Evolutionary conservation across 1,140 invertebrate species (phyloP).

Genomic region (Schlechtendalia chinensis): DNA sequence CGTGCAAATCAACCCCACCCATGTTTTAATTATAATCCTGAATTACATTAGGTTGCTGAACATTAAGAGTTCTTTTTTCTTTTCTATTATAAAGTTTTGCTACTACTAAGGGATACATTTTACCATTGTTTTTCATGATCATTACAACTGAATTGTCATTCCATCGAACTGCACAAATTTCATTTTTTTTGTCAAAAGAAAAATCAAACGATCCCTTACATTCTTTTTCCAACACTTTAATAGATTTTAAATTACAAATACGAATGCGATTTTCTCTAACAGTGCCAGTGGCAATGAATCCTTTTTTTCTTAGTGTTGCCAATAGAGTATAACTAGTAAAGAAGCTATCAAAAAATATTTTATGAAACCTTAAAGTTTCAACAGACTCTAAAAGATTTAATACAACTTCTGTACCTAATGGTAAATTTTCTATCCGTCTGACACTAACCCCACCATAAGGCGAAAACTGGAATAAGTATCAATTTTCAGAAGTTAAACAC

Average conservation of each 20-base stretch:
- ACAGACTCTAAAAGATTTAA: neutral
- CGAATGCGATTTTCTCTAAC: neutral
- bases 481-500: slow-evolving; percentile 50
- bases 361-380: neutral
- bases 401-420: neutral
- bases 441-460: neutral
- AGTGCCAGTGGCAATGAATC: neutral
- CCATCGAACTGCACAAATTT: neutral
- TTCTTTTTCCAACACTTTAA: neutral
- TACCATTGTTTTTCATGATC: neutral
- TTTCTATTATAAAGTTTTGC: neutral
- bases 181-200: neutral
- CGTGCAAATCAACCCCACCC: neutral
- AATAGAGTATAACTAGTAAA: neutral
- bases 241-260: slow-evolving; percentile 20
- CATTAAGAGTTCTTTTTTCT: neutral
- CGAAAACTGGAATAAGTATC: slow-evolving; percentile 42
- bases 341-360: neutral
- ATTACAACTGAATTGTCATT: neutral
- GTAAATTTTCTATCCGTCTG: neutral
- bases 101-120: neutral
- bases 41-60: neutral
- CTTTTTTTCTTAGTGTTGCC: neutral
- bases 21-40: neutral
- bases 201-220: neutral